phyloP scores from a whole-genome alignment of 2,888 invertebrate species.

The Stenolophus ochropezus region DNA sequence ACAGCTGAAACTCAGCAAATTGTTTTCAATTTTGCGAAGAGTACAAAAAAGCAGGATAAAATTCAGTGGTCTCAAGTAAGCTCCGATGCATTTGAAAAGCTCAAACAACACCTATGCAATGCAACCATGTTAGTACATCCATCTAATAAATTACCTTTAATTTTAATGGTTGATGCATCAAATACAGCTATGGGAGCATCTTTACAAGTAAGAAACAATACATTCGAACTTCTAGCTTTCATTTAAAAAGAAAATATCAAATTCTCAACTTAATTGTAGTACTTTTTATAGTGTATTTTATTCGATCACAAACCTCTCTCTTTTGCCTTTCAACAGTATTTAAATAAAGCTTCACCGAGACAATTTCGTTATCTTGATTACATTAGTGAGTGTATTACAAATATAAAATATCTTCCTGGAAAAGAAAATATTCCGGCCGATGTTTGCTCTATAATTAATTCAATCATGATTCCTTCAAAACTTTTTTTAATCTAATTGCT shows the following conservation, averaged over 20 bases:
- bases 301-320: background rate
- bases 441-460: background rate
- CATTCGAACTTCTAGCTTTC: background rate
- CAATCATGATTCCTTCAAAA: background rate
- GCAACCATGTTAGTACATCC: constrained; percentile 25
- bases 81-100: background rate
- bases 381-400: background rate
- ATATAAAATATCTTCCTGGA: background rate
- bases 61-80: background rate
- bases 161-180: constrained; percentile 9
- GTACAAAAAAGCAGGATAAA: background rate
- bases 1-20: background rate
- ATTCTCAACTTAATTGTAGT: background rate
- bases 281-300: background rate
- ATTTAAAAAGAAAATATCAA: background rate
- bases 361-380: background rate
- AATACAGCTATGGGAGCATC: background rate
- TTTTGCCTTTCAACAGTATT: background rate
- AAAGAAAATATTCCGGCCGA: constrained; percentile 5
- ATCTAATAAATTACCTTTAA: background rate
- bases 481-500: background rate
- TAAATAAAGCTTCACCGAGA: background rate
- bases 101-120: background rate
- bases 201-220: background rate
- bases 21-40: background rate